Percentiles rank a stretch among this genome's conserved stretches.
phyloP scores from a whole-genome alignment of 2,797 vertebrate species.

The Podarcis siculus region DNA sequence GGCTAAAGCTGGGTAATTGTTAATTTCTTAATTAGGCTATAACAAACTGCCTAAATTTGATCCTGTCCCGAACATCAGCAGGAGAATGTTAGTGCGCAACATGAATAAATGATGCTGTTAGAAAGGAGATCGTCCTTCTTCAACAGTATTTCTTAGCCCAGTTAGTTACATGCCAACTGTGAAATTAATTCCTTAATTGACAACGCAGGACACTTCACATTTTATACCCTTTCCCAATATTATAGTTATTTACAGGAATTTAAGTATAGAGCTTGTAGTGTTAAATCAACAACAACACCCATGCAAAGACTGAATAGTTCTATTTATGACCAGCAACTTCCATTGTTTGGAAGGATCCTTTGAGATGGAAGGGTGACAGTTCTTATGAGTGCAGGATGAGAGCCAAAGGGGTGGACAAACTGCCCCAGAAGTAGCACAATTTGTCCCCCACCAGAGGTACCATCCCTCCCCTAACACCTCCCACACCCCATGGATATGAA shows the following conservation, averaged over 20 bases:
- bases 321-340: neutral
- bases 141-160: neutral
- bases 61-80: constrained; percentile 6
- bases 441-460: too few species aligned
- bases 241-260: constrained; percentile 21
- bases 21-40: constrained; percentile 34
- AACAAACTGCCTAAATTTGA: constrained; percentile 35
- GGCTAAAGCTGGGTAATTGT: constrained; percentile 28
- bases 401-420: too few species aligned
- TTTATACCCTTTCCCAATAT: neutral
- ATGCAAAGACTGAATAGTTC: neutral
- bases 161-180: neutral
- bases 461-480: too few species aligned
- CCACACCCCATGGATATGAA: too few species aligned
- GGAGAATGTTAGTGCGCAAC: constrained; percentile 29
- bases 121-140: constrained; percentile 26
- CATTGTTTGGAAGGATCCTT: too few species aligned
- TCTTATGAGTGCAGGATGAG: too few species aligned
- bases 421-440: too few species aligned
- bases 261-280: neutral
- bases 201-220: neutral
- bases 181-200: constrained; percentile 30
- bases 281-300: too few species aligned
- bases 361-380: too few species aligned
- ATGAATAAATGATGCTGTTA: constrained; percentile 29